Conservation (phyloP, 2,797 vertebrate genomes). For the Distichodus sexfasciatus region DNA sequence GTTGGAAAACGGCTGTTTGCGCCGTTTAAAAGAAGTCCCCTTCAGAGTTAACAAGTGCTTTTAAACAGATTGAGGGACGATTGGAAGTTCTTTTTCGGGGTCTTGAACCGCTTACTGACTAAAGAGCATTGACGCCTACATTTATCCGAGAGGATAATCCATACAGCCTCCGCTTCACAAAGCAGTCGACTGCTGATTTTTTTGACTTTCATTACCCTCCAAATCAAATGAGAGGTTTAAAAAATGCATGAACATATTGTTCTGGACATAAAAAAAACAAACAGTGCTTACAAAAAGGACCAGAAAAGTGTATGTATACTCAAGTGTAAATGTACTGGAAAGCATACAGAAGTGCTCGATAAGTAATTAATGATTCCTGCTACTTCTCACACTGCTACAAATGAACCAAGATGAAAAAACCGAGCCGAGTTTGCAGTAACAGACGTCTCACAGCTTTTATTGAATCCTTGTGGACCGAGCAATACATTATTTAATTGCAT, state of each 20-base stretch:
- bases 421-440: no score
- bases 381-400: no score
- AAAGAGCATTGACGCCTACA: background rate
- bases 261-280: no score
- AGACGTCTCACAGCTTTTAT: background rate
- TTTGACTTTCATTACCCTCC: no score
- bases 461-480: background rate
- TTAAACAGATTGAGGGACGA: background rate
- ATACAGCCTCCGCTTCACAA: background rate
- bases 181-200: no score
- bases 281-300: no score
- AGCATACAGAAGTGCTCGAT: no score
- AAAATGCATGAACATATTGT: background rate
- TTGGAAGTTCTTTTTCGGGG: background rate
- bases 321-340: no score
- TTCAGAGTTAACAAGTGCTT: background rate
- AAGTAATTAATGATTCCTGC: no score
- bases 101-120: background rate
- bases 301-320: no score
- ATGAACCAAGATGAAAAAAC: no score
- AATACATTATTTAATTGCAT: background rate
- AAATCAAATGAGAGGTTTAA: background rate
- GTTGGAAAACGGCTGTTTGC: background rate
- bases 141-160: background rate
- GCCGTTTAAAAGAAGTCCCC: background rate